Base-by-base conservation (phyloP, 2,113 vertebrate genomes). In the Brachypodius melanocephalos region DNA sequence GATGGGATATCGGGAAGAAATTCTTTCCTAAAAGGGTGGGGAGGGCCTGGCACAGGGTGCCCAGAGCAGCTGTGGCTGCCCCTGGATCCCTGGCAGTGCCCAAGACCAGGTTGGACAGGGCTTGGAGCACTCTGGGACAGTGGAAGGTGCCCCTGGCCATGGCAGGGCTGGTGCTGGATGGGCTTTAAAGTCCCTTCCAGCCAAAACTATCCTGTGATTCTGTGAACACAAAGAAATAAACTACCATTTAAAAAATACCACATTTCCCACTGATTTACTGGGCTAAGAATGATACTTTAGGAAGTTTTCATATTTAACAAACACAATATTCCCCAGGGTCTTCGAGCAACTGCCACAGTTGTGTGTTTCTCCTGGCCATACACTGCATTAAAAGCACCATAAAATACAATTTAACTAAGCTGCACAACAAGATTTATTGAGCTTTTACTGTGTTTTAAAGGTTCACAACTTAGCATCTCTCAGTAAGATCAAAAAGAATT, bases 11-110 rank as follows among this genome's bases (percentile, higher is more conserved):
- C 61, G 29, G 59, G 54, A 10, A 40, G 38, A 0, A 61, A 40
- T 40, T 21, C 1, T 2, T 40, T 1, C 2, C 29, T 82, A 20
- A 0, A 7, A 61, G 38, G 61, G 19, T 25, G 61, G 10, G 4
- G 0, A 66, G 49, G 51, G 15, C 21, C 12, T 65, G 76, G 85
- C 38, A 74, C 19, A 74, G 61, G 2, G 3, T 51, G 12, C 10
- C 36, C 43, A 59, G 59, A 67, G 68, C 0, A 38, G 45, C 38
- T 82, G n/a, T 0, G 61, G 24, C n/a, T 67, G 45, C 16, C 11
- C 20, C 62, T 49, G 82, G 19, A 61, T 34, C 69, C n/a, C 68
- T 74, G 61, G 67, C 0, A 74, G 18, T 38, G 68, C 0, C 54
- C 87, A 20, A 34, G n/a, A 28, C 38, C 59, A 52, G 68, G 45